Evolutionary conservation across 2,888 invertebrate species (phyloP), one percentile per base, ranked within the genome.

Genomic region (Capitulum mitella): DNA sequence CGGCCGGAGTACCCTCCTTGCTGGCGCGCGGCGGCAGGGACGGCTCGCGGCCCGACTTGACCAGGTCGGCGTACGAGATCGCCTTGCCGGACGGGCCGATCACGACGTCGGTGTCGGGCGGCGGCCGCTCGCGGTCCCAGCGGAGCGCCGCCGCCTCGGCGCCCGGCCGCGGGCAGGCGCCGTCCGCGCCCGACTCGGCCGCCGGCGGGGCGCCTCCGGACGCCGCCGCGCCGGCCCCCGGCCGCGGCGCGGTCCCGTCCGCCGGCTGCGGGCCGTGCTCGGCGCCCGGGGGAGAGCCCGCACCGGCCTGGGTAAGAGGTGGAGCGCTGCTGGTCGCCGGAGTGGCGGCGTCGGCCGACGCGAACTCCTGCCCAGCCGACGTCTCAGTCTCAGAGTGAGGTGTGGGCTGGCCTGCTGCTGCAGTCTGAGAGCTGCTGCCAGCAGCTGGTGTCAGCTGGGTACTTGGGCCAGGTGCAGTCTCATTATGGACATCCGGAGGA

Each of bases 281-380:
- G 16, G 16, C 64, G 14, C 16, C 64, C 32, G 64, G 8, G 5
- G 16, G 3, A 19, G 64, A 19, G 14, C 34, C 8, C 1, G 58
- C 8, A 8, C n/a, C 29, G 26, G 61, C 6, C 10, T 34, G 8
- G 6, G 37, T 1, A 12, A 37, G 37, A 6, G 70, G 37, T 10
- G 70, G 3, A 5, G 34, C 70, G 6, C n/a, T 26, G 2, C 22
- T 5, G 61, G 70, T 77, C 8, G 87, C 88, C 0, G 89, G 89
- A 76, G 89, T 89, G 34, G 90, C 85, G 22, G 89, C 87, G n/a
- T n/a, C 58, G 29, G 58, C 58, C 6, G 29, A 0, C 29, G 29
- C 58, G 5, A 3, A 8, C 34, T 3, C 32, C 64, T 16, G 64
- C 19, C 61, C 61, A 61, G 29, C 29, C 64, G 32, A 16, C 32